Conservation (phyloP, 2,113 vertebrate genomes). For the Rutilus rutilus region DNA sequence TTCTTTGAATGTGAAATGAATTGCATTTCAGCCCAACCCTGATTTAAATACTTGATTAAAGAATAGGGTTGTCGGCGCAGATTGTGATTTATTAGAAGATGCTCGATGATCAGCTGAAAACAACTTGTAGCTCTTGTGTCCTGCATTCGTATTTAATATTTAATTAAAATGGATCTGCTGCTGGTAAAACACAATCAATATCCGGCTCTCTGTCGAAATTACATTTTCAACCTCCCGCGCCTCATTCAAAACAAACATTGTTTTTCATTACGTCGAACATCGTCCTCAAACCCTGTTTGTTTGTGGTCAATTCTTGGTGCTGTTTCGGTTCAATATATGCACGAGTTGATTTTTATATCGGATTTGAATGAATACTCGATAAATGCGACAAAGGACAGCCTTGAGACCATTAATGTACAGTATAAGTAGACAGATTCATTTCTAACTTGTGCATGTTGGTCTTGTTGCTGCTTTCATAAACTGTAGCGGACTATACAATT, state of each 20-base stretch:
- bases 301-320: conserved; percentile 50
- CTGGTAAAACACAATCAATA: conserved; percentile 80
- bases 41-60: conserved; percentile 74
- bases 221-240: conserved; percentile 77
- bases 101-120: conserved; percentile 62
- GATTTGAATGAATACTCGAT: conserved; percentile 2
- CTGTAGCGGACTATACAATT: background rate
- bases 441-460: background rate
- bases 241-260: conserved; percentile 75
- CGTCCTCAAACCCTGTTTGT: conserved; percentile 47
- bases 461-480: background rate
- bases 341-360: background rate
- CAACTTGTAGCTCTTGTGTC: conserved; percentile 68
- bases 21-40: conserved; percentile 78
- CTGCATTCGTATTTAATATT: conserved; percentile 77
- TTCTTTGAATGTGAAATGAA: conserved; percentile 93
- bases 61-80: conserved; percentile 62
- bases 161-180: conserved; percentile 81
- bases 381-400: background rate
- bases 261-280: conserved; percentile 64
- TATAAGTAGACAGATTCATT: background rate
- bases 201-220: conserved; percentile 73
- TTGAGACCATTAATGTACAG: background rate
- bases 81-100: conserved; percentile 58
- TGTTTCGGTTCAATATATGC: conserved; percentile 44